Conservation (phyloP, 2,113 vertebrate genomes). For the Sinosuthora webbiana region DNA sequence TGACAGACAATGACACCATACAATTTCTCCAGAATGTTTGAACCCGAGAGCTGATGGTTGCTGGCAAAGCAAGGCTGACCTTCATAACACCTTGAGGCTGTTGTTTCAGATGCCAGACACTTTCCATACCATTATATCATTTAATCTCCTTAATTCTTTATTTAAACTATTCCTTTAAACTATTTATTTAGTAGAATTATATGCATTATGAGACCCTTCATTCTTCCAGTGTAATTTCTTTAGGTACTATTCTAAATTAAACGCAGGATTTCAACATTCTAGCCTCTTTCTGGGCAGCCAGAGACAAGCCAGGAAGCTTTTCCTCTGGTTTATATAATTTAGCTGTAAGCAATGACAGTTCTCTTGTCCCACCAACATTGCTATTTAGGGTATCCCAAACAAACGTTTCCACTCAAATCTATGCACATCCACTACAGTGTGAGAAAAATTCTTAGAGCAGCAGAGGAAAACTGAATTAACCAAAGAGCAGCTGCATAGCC, state of each 20-base stretch:
- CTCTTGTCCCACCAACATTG: not conserved
- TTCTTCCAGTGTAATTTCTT: not conserved
- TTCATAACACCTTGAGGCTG: not conserved
- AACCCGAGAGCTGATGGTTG: not conserved
- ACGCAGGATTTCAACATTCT: not conserved
- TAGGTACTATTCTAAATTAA: not conserved
- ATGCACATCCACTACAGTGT: accelerated
- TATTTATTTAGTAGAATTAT: not conserved
- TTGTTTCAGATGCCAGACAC: not conserved
- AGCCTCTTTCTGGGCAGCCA: not conserved
- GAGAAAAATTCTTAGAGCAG: not conserved
- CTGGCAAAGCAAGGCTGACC: not conserved
- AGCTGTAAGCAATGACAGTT: not conserved
- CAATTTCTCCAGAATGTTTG: not conserved
- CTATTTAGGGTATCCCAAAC: not conserved
- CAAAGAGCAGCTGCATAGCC: not conserved
- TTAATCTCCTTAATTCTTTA: not conserved
- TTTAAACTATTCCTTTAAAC: not conserved
- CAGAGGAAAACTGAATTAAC: not conserved
- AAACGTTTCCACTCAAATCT: not conserved
- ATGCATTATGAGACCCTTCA: not conserved
- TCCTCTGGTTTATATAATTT: not conserved
- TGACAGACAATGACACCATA: not conserved
- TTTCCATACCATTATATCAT: not conserved
- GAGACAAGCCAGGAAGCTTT: not conserved